Evolutionary conservation across 2,888 invertebrate species (phyloP).

Genomic region (Tetrapedia diversipes): DNA sequence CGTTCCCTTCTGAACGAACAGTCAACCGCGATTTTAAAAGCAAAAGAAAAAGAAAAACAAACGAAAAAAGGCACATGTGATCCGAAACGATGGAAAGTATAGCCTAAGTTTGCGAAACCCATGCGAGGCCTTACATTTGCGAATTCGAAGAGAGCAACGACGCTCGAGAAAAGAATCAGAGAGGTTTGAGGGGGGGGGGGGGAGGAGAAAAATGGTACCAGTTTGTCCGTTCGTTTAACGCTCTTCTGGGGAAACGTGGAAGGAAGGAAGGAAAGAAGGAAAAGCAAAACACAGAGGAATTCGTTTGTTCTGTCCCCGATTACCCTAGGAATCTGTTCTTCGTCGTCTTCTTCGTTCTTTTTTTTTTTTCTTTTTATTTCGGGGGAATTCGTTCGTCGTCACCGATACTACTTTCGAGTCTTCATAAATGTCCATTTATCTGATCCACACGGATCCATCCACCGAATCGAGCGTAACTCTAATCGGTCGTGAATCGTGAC

Average conservation of each 20-base stretch:
- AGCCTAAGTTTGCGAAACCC: slow-evolving; percentile 65
- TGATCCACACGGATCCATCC: background rate
- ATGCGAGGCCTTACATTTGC: slow-evolving; percentile 70
- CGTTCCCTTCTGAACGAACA: slow-evolving; percentile 20
- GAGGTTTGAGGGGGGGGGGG: background rate
- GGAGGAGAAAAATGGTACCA: background rate
- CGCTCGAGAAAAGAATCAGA: background rate
- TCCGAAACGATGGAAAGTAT: slow-evolving; percentile 67
- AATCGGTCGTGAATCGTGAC: slow-evolving; percentile 35
- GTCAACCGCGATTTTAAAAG: slow-evolving; percentile 25
- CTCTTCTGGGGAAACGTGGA: background rate
- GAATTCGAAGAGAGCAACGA: slow-evolving; percentile 52
- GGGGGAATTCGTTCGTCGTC: slow-evolving; percentile 27
- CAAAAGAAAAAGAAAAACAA: background rate
- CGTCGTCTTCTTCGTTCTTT: background rate
- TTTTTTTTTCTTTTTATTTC: background rate
- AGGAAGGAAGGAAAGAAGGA: background rate
- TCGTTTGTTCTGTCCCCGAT: background rate
- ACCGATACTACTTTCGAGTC: slow-evolving; percentile 9
- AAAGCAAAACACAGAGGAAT: background rate
- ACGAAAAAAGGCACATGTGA: slow-evolving; percentile 49
- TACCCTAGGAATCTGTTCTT: background rate
- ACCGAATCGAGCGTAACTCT: slow-evolving; percentile 9
- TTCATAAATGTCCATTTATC: slow-evolving; percentile 11
- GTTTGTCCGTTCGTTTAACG: slow-evolving; percentile 18